A percentile compares a stretch with the other conserved stretches of the same genome.
These are phyloP conservation scores for Triplophysa bombifrons DNA, from an alignment of 2,797 vertebrate genomes.

Conservation along the genomic window DNA sequence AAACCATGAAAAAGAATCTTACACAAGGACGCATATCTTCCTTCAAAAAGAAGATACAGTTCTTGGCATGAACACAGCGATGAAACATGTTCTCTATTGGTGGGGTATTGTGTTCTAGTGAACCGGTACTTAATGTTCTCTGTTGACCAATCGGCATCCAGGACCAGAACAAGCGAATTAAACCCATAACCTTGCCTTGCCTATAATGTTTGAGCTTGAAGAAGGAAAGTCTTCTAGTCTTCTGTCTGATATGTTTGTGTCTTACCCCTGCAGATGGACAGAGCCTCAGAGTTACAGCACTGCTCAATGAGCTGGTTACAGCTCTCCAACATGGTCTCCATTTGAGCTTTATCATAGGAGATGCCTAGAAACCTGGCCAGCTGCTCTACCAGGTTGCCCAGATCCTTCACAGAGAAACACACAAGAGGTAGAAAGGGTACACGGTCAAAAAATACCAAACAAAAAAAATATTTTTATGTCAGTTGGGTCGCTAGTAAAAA, in stretches of 20 bases:
- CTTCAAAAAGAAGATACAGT: neutral
- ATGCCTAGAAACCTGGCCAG: slow-evolving; percentile 91
- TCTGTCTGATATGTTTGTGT: neutral
- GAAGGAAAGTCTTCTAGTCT: too few species aligned
- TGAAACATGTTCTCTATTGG: neutral
- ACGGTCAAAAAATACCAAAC: too few species aligned
- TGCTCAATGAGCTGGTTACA: slow-evolving; percentile 97
- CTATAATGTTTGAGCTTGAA: neutral
- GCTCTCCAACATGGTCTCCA: slow-evolving; percentile 90
- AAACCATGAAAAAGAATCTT: neutral
- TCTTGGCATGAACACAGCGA: neutral
- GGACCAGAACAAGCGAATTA: neutral
- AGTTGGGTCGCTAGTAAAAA: too few species aligned
- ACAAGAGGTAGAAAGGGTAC: neutral
- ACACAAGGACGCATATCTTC: neutral
- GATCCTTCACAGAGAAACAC: slow-evolving; percentile 77
- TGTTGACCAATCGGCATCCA: neutral
- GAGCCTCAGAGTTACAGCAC: slow-evolving; percentile 91
- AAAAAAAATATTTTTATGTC: too few species aligned
- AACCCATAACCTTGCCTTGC: neutral
- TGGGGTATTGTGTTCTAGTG: neutral
- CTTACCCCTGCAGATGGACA: slow-evolving; percentile 91
- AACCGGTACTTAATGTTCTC: neutral
- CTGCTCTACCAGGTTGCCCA: slow-evolving; percentile 88
- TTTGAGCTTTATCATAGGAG: slow-evolving; percentile 91